Conservation (phyloP, 2,888 invertebrate species). For the Callinectes sapidus region DNA sequence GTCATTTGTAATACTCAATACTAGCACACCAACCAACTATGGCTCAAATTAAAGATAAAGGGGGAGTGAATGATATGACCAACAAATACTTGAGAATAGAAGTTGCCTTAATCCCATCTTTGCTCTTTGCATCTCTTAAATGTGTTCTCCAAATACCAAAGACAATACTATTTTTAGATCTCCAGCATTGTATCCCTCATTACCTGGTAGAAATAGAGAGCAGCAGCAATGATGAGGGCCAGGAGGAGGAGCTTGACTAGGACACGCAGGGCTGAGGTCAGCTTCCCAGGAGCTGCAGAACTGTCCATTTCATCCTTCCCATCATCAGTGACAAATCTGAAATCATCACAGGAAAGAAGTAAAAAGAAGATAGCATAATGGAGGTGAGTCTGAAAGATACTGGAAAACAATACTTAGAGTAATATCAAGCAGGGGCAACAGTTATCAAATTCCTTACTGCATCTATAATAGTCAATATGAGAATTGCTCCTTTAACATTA, state of each 20-base stretch:
- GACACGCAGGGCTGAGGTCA: constrained; percentile 40
- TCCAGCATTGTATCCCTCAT: background rate
- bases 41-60: background rate
- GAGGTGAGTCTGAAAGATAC: background rate
- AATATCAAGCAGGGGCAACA: too few relatives aligned
- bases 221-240: constrained; percentile 48
- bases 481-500: too few relatives aligned
- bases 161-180: background rate
- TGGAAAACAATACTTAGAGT: background rate
- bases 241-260: constrained; percentile 59
- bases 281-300: constrained; percentile 35
- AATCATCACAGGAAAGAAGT: background rate
- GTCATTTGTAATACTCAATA: too few relatives aligned
- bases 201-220: constrained; percentile 59
- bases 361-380: background rate
- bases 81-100: background rate
- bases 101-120: background rate
- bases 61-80: background rate
- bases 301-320: background rate
- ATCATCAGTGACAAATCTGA: background rate
- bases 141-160: too few relatives aligned
- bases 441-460: too few relatives aligned
- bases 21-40: background rate
- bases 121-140: background rate
- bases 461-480: too few relatives aligned